Base-by-base conservation (phyloP, 2,888 invertebrate species). In the Brachyptera risi region DNA sequence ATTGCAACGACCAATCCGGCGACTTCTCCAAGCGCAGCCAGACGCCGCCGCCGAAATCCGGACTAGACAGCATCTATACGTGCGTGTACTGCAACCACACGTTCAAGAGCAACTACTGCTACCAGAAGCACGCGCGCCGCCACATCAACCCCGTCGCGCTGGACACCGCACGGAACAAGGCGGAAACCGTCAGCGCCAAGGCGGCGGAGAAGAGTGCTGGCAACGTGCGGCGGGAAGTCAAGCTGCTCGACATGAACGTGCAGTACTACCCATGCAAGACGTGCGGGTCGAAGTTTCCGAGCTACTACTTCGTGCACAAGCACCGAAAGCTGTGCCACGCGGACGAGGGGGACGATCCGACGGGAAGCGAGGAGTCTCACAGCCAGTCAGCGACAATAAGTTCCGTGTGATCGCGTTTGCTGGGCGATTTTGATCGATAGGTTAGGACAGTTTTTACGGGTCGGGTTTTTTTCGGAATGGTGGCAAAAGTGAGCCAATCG, bases 241-340 rank as follows among this genome's bases (percentile, higher is more conserved):
- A 83, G 58, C 78, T 85, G 3, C 73, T 87, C 56, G 88, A 89
- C 69, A 83, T 91, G 74, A 87, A 92, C 70, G 84, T 93, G 0
- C 93, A 93, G 74, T 94, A 93, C 77, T 94, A 93, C 76, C 93
- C 94, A 0, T 94, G 94, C 76, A 94, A 93, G 76, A 92, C 90
- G 0, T 94, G 94, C 75, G 93, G 94, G 19, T 90, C 85, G 69
- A 93, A 93, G 74, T 94, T 94, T 73, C 94, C 94, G 1, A 92
- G 92, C 67, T 94, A 94, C 73, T 94, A 94, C 76, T 94, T 94
- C 78, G 93, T 93, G 23, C 93, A 94, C 73, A 94, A 94, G 72
- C 94, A 94, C 73, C 79, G 92, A 58, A 92, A 92, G 76, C 76
- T 88, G 69, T 92, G 92, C 71, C 93, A 94, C 72, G 85, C 86